Conservation (phyloP, 2,888 invertebrate genomes). For the Suillia variegata region DNA sequence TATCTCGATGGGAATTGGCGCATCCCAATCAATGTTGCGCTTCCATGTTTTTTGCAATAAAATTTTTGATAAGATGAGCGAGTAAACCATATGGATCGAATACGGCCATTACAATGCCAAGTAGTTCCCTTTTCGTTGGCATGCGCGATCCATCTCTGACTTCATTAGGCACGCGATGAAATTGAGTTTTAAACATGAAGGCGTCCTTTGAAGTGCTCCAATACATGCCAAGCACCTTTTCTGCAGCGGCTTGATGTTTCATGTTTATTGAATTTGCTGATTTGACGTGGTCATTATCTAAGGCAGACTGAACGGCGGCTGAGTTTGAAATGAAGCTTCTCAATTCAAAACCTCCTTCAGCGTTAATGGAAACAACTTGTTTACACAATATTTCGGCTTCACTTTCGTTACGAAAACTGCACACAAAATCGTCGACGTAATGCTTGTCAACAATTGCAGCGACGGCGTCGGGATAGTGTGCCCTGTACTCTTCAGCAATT, state of each 20-base stretch:
- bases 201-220: conserved; percentile 27
- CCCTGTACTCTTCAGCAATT: conserved; percentile 14
- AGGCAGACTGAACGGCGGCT: neutral
- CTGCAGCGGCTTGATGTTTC: neutral
- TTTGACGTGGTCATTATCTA: neutral
- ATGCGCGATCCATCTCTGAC: neutral
- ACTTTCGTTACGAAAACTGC: conserved; percentile 18
- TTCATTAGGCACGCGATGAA: conserved; percentile 3
- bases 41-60: conserved; percentile 22
- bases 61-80: conserved; percentile 16
- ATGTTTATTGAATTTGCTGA: neutral
- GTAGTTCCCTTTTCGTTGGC: conserved; percentile 23
- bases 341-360: conserved; percentile 13
- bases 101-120: conserved; percentile 16
- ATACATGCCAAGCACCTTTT: conserved; percentile 28
- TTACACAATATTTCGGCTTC: conserved; percentile 16
- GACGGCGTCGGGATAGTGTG: conserved; percentile 11
- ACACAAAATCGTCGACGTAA: conserved; percentile 29
- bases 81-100: conserved; percentile 32
- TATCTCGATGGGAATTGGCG: conserved; percentile 12
- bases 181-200: conserved; percentile 18
- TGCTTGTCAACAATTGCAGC: conserved; percentile 18
- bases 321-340: conserved; percentile 18
- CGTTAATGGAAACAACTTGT: conserved; percentile 11
- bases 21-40: conserved; percentile 15